A percentile compares a stretch with the other conserved stretches of the same genome.
These are phyloP conservation scores for Nomada ruficornis DNA, from an alignment of 2,888 invertebrate genomes.

Conservation along the genomic window DNA sequence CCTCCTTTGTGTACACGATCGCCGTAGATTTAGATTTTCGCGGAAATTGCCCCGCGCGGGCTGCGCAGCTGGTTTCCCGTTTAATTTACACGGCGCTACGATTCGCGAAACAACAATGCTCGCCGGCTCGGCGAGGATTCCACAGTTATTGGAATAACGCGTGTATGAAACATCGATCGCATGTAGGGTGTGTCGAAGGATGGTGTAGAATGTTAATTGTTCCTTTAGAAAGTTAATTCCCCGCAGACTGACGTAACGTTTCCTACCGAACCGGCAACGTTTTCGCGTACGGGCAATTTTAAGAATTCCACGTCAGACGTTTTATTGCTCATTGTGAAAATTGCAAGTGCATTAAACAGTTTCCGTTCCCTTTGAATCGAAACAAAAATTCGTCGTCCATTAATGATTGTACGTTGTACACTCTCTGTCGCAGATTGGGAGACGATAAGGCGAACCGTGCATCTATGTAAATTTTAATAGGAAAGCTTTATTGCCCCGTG, in stretches of 20 bases:
- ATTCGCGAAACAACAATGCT: not conserved
- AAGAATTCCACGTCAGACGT: slow-evolving; percentile 17
- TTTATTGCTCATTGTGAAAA: slow-evolving; percentile 20
- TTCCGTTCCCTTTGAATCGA: too few species aligned
- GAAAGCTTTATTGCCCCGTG: not conserved
- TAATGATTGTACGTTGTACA: too few species aligned
- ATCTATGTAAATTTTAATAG: slow-evolving; percentile 9
- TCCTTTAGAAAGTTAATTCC: slow-evolving; percentile 57
- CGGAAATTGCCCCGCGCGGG: too few species aligned
- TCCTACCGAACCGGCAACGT: slow-evolving; percentile 3
- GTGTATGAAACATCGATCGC: slow-evolving; percentile 20
- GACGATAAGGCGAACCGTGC: slow-evolving; percentile 15
- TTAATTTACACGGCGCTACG: too few species aligned
- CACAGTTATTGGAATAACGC: slow-evolving; percentile 31
- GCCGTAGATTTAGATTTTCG: too few species aligned
- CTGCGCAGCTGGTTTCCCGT: too few species aligned
- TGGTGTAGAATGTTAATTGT: slow-evolving; percentile 54
- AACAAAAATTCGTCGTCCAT: too few species aligned
- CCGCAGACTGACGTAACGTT: slow-evolving; percentile 32
- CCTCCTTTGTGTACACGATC: not conserved
- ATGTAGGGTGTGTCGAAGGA: slow-evolving; percentile 51
- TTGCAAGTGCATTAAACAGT: too few species aligned
- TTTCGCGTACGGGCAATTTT: not conserved
- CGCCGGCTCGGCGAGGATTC: not conserved
- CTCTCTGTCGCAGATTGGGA: too few species aligned